These are phyloP conservation scores for Masticophis lateralis DNA, from an alignment of 2,797 vertebrate genomes.

Conservation along the genomic window DNA sequence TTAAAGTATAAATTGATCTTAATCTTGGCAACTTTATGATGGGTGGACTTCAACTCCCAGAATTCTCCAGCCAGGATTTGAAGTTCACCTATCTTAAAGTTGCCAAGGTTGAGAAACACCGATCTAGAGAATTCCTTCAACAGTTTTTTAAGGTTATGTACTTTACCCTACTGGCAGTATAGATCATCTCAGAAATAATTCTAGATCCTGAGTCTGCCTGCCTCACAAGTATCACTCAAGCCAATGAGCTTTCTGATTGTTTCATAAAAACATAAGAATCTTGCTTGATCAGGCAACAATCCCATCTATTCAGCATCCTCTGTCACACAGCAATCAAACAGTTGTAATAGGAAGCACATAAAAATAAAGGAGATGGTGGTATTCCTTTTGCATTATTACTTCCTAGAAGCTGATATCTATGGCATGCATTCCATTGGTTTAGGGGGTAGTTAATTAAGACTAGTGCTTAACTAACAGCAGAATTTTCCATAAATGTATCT, in stretches of 20 bases:
- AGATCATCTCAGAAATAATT: neutral
- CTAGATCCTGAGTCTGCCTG: neutral
- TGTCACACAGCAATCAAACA: neutral
- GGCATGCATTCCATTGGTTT: neutral
- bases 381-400: neutral
- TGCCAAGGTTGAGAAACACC: neutral
- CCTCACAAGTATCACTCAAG: neutral
- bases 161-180: neutral
- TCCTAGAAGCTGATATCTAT: neutral
- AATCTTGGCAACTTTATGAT: neutral
- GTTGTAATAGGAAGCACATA: neutral
- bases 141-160: neutral
- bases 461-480: neutral
- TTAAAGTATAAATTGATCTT: neutral
- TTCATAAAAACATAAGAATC: neutral
- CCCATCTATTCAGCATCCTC: neutral
- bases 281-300: neutral
- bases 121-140: neutral
- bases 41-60: neutral
- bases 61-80: neutral
- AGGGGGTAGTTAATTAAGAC: neutral
- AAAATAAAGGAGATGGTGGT: neutral
- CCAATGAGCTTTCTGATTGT: neutral
- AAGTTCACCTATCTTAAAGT: neutral
- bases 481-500: neutral